Evolutionary conservation across 2,888 invertebrate species (phyloP), one percentile per base, ranked within the genome.

Genomic region (Caenorhabditis zanzibari): DNA sequence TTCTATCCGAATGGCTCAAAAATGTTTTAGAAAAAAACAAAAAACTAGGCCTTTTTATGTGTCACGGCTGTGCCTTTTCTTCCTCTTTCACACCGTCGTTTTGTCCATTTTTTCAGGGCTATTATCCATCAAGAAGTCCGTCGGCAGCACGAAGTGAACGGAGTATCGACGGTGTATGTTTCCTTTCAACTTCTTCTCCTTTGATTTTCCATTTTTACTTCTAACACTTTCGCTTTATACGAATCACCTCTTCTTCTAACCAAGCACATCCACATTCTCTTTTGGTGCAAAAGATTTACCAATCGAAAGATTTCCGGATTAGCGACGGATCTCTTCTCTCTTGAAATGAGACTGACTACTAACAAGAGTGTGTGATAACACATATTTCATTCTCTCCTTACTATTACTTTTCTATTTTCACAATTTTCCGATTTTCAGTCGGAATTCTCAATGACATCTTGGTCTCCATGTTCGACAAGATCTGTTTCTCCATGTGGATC

Each of bases 401-500:
- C 14, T 35, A 52, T 38, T 58, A 24, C 28, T 44, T 47, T 41
- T 19, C 28, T 16, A 49, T 59, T 71, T 26, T 28, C 26, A 44
- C 28, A 56, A 16, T 26, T 22, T 19, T 14, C 28, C 26, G 9
- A n/a, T 59, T 86, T 88, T 76, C 88, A 91, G 91, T 91, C 92
- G 52, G 88, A 87, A 59, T 77, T 87, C 49, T 92, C 92, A 52
- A 92, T 92, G 92, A 83, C 90, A 59, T 90, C 89, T 41, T 91
- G 90, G 90, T 90, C 90, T 61, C 88, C 90, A 22, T 89, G 89
- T 81, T 90, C 90, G 56, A 89, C 90, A 28, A 86, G 91, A 52
- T 91, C 91, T 16, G 82, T 90, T 24, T 91, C 90, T n/a, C 91
- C 91, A n/a, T 87, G 88, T 47, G 89, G 87, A 26, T 90, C 90